Conservation (phyloP, 1,140 invertebrate genomes). For the Meloidogyne hapla region DNA sequence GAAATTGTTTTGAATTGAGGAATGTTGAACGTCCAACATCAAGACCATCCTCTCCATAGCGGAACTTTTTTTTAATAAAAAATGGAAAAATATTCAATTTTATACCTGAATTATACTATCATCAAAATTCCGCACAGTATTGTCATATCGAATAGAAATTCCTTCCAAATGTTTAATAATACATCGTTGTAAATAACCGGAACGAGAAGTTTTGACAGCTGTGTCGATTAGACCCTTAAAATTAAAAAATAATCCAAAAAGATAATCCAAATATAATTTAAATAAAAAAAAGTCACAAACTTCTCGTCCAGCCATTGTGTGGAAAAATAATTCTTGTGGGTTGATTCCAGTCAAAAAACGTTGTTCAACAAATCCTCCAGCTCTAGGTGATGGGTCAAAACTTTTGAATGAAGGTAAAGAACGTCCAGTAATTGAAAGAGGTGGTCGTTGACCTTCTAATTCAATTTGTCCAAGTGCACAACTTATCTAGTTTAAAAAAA, state of each 20-base stretch:
- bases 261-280: not conserved
- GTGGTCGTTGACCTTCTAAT: conserved; percentile 92
- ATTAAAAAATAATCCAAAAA: conserved; percentile 9
- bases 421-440: conserved; percentile 86
- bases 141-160: conserved; percentile 73
- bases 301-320: conserved; percentile 99
- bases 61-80: conserved; percentile 68
- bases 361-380: conserved; percentile 92
- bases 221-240: conserved; percentile 73
- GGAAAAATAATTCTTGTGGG: conserved; percentile 97
- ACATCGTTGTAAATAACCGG: conserved; percentile 95
- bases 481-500: conserved; percentile 80
- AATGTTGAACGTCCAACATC: conserved; percentile 85
- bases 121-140: conserved; percentile 81
- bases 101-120: conserved; percentile 81
- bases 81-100: not conserved
- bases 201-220: conserved; percentile 84
- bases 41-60: conserved; percentile 96
- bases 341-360: conserved; percentile 94
- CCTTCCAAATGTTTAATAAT: conserved; percentile 97
- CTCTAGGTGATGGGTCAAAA: conserved; percentile 83
- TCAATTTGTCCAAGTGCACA: conserved; percentile 95
- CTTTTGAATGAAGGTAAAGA: conserved; percentile 86
- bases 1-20: conserved; percentile 76
- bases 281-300: conserved; percentile 64